Conservation (phyloP, 2,888 invertebrate genomes). For the Thereva unica region DNA sequence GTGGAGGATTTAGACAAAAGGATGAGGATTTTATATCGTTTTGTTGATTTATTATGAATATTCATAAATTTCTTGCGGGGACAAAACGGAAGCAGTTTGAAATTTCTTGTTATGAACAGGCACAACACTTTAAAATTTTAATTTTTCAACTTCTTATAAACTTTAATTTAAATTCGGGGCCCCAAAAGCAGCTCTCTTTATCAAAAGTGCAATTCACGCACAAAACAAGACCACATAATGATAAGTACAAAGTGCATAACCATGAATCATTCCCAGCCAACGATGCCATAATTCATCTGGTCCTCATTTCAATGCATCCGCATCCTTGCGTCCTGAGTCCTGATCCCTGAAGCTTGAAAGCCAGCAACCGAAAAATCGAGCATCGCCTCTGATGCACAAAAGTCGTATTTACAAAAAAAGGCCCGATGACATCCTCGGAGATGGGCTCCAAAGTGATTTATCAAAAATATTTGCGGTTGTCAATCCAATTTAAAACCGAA, state of each 20-base stretch:
- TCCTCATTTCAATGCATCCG: constrained; percentile 30
- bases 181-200: constrained; percentile 1
- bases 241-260: constrained; percentile 46
- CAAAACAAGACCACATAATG: constrained; percentile 40
- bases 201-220: constrained; percentile 17
- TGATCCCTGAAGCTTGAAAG: constrained; percentile 14
- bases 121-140: too few relatives aligned
- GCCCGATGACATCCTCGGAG: constrained; percentile 35
- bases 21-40: not conserved
- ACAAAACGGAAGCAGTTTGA: not conserved
- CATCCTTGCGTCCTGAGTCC: constrained; percentile 13
- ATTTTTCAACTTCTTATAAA: too few relatives aligned
- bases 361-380: constrained; percentile 17
- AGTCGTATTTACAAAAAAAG: constrained; percentile 22
- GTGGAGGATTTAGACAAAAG: too few relatives aligned
- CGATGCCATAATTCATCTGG: constrained; percentile 44
- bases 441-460: constrained; percentile 45
- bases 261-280: constrained; percentile 44
- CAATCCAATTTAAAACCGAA: constrained; percentile 43
- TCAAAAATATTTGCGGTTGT: constrained; percentile 47
- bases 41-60: not conserved
- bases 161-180: too few relatives aligned
- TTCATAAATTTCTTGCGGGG: constrained; percentile 14
- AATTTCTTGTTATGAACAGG: too few relatives aligned
- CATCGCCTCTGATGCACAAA: constrained; percentile 17